Evolutionary conservation across 2,113 vertebrate species (phyloP), one percentile per base, ranked within the genome.

Genomic region (Nicator chloris): DNA sequence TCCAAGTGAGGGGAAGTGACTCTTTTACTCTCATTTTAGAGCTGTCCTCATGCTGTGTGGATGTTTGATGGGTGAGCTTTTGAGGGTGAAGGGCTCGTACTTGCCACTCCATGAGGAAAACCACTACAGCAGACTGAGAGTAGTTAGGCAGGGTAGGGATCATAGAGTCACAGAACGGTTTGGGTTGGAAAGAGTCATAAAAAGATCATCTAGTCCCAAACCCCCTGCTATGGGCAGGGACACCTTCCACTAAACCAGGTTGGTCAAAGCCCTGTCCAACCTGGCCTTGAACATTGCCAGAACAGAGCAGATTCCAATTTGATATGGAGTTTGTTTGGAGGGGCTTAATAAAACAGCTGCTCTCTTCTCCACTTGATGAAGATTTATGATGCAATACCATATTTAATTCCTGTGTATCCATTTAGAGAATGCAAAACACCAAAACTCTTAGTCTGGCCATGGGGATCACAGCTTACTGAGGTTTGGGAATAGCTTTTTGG

Each of bases 11-110:
- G n/a, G 66, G 45, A 63, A 30, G 13, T 42, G 70, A 40, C n/a
- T 45, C 20, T n/a, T 64, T 59, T 13, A 9, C 4, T 40, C 35
- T 42, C 8, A 5, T 10, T 66, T 86, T 68, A 12, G 14, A 51
- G 40, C 49, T 9, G 1, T n/a, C 23, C 17, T 53, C 3, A 1
- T 0, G 1, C 8, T 37, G 28, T 2, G 1, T 42, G 28, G 8
- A 4, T 15, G 14, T 72, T 59, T 49, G 12, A 21, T 27, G 50
- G 47, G 54, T 35, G 24, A 5, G 10, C 26, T 77, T 82, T 81
- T 63, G 27, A 63, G 8, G 18, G 16, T 39, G 35, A 77, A n/a
- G 10, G 6, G 10, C 30, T 76, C 4, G 1, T 18, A 15, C 14
- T 44, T 31, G 17, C 11, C 17, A 76, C 44, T 26, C 50, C 3